phyloP scores from a whole-genome alignment of 1,140 invertebrate genomes.

The Archivesica marissinica region DNA sequence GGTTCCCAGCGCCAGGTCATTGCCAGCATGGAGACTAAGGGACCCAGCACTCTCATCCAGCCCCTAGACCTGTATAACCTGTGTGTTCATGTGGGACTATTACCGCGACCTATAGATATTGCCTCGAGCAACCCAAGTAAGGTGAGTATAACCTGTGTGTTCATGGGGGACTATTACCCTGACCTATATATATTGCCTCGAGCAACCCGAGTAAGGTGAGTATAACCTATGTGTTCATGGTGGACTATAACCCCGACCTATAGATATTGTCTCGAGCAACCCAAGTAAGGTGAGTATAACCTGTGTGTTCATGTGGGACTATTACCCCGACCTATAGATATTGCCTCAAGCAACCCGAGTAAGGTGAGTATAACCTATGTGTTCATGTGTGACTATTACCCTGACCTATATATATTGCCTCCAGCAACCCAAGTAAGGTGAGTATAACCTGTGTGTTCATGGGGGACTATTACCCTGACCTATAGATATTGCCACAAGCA shows the following conservation, averaged over 20 bases:
- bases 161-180: background rate
- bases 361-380: no score
- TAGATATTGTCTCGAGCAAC: conserved; percentile 50
- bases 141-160: no score
- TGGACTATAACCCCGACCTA: conserved; percentile 85
- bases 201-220: no score
- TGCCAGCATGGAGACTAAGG: conserved; percentile 86
- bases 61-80: conserved; percentile 88
- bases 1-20: conserved; percentile 84
- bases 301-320: no score
- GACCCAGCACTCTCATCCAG: conserved; percentile 88
- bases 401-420: no score
- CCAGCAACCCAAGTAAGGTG: no score
- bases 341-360: no score
- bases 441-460: no score
- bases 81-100: conserved; percentile 87
- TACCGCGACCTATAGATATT: conserved; percentile 71
- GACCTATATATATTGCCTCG: background rate
- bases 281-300: conserved; percentile 53
- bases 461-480: no score
- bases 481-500: no score
- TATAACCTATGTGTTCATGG: conserved; percentile 87
- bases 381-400: no score
- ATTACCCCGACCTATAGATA: no score
- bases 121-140: conserved; percentile 33